Conservation (phyloP, 2,113 vertebrate species). For the Neopipo cinnamomea region DNA sequence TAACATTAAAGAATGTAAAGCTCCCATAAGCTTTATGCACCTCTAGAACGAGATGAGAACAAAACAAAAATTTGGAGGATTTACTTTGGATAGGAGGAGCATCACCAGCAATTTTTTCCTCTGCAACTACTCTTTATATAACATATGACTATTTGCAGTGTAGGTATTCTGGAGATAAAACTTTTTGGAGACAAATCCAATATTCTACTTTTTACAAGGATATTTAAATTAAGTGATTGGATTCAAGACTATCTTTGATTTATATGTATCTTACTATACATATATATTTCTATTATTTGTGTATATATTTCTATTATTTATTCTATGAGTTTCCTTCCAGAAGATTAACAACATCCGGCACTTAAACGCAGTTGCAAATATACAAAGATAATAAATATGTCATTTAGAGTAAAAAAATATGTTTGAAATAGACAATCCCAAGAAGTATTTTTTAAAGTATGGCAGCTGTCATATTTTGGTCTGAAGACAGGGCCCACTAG, state of each 20-base stretch:
- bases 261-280: background rate
- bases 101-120: background rate
- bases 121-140: background rate
- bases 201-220: background rate
- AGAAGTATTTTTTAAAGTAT: background rate
- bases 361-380: background rate
- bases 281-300: background rate
- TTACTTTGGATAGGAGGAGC: background rate
- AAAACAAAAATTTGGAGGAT: background rate
- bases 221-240: background rate
- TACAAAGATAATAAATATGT: background rate
- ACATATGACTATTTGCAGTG: background rate
- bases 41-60: background rate
- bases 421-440: background rate
- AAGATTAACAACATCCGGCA: background rate
- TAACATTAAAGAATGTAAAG: background rate
- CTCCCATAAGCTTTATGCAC: background rate
- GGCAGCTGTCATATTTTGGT: background rate
- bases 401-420: background rate
- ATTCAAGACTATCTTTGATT: background rate
- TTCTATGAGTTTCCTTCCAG: background rate
- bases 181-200: background rate
- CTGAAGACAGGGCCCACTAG: slow-evolving; percentile 24
- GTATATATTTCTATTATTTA: background rate
- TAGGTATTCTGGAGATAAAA: background rate